phyloP scores from a whole-genome alignment of 2,888 invertebrate genomes.

The Mesopsocus fuscifrons region DNA sequence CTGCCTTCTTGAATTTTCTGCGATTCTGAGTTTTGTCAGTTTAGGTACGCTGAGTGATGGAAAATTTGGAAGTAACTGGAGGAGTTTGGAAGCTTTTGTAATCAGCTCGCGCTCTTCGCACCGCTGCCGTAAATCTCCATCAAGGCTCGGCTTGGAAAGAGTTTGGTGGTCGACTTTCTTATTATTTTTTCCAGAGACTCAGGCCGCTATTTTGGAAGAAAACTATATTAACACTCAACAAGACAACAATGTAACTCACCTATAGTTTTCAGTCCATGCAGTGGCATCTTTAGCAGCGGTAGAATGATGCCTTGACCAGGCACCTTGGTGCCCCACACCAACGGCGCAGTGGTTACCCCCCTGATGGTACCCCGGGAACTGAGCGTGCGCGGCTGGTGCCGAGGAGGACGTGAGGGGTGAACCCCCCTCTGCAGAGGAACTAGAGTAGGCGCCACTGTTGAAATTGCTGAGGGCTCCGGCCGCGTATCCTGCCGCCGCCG shows the following conservation, averaged over 20 bases:
- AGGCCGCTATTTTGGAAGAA: too few relatives aligned
- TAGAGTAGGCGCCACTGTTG: conserved; percentile 9
- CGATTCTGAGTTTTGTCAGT: too few relatives aligned
- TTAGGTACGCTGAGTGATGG: too few relatives aligned
- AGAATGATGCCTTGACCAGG: conserved; percentile 14
- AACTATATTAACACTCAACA: too few relatives aligned
- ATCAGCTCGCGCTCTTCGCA: too few relatives aligned
- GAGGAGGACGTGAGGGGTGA: not conserved
- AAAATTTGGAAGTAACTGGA: too few relatives aligned
- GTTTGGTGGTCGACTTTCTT: too few relatives aligned
- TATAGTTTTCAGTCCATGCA: conserved; percentile 15
- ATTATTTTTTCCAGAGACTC: too few relatives aligned
- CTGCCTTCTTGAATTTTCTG: too few relatives aligned
- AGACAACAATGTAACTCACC: conserved; percentile 14
- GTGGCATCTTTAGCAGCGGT: conserved; percentile 12
- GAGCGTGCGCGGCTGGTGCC: not conserved
- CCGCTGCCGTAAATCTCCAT: too few relatives aligned
- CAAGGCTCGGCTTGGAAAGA: too few relatives aligned
- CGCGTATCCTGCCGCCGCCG: conserved; percentile 15
- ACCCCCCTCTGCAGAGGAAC: not conserved
- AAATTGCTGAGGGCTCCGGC: conserved; percentile 8
- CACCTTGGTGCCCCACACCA: conserved; percentile 12
- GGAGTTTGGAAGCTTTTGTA: too few relatives aligned
- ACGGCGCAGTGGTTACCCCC: conserved; percentile 11
- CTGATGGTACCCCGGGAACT: conserved; percentile 11